Base-by-base conservation (phyloP, 2,113 vertebrate species). In the Forbesichthys agassizii region DNA sequence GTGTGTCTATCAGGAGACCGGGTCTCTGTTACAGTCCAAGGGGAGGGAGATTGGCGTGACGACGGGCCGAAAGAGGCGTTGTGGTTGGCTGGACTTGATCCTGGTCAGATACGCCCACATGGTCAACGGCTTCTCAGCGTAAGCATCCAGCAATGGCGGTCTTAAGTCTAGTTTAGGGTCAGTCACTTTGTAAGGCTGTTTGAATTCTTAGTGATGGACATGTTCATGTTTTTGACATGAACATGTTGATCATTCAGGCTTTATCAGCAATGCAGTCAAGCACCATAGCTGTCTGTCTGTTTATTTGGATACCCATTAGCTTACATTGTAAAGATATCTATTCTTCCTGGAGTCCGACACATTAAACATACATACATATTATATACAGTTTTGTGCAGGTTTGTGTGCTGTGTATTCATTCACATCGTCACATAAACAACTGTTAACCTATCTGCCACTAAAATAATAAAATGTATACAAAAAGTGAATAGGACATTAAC, bases 51-150 rank as follows among this genome's bases (percentile, higher is more conserved):
- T 94, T 0, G 94, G 94, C 0, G 93, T 95, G 68, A 94, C 93
- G 0, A 95, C 94, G 0, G 93, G 92, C 73, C 93, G 97, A 27
- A 94, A 87, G 84, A 90, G 96, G 84, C 94, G 97, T 64, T 99
- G 97, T 71, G 93, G 93, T 16, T 95, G 93, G 93, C 84, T 95
- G 78, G 93, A 95, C 70, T 79, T 94, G 71, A 90, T 94, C 42
- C 76, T 94, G 77, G 93, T 94, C 81, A 82, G 91, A 87, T 94
- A 95, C 33, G 93, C 94, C 60, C 93, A 94, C 85, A 94, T 94
- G 93, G 90, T 95, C 80, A 94, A 94, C 0, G 93, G 93, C 64
- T 95, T 95, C 73, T 88, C 92, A 18, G 92, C 92, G 92, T 95
- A 90, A 94, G 93, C 10, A 64, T 54, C 65, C 8, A 3, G 11